Base-by-base conservation (phyloP, 2,888 invertebrate genomes). In the Panorpa germanica region DNA sequence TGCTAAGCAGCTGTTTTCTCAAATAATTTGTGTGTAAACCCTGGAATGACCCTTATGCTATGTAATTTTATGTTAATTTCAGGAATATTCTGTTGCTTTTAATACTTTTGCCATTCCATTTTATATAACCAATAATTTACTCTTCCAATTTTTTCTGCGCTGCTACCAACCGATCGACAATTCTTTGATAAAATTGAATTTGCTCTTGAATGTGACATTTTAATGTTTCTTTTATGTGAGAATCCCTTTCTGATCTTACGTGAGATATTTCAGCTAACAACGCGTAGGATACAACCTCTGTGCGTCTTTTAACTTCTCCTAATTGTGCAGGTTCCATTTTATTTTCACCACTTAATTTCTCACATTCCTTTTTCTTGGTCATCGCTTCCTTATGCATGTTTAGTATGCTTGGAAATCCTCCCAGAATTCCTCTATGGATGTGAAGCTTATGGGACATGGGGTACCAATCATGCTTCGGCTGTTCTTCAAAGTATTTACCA, bases 211-310 rank as follows among this genome's bases (percentile, higher is more conserved):
- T 63, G 51, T 85, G 93, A 36, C 65, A 68, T 48, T 81, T 80
- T 68, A 95, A 80, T 28, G 86, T 75, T 32, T 65, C 62, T 46
- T 80, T 83, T 41, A 90, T 66, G 57, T 96, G 91, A 22, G 65
- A 64, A 25, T 83, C 77, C 39, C 90, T 65, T 48, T 91, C 88
- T 15, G 63, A 55, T 49, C 90, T 86, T 50, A 96, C 93, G 52
- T 95, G 88, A 42, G 78, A 76, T 42, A 95, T 74, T 63, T 98
- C 96, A 31, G 95, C 91, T 50, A 95, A 67, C 35, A 90, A 69
- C 3, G 88, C 76, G 49, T 91, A 93, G 1, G 91, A 86, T 45
- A 95, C 76, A 10, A 86, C 71, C 52, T 96, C 93, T 2, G 86
- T 82, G 43, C 90, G 66, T 40, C 76, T 67, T 37, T 75, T 61